Evolutionary conservation across 2,113 vertebrate species (phyloP).

Genomic region (Hirundichthys speculiger): DNA sequence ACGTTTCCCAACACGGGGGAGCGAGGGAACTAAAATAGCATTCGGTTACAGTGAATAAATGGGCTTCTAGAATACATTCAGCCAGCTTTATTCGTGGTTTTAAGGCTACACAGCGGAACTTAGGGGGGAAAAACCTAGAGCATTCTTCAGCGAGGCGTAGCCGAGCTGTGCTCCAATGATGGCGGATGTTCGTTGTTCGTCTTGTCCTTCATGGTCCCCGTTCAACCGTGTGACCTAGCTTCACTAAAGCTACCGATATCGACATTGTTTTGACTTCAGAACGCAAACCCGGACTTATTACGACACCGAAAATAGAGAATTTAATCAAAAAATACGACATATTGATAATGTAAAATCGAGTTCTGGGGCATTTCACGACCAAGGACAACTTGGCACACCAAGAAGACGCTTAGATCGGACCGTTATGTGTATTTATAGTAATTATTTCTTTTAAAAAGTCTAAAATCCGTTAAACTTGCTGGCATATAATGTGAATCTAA

Average conservation of each 20-base stretch:
- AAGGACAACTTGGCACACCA: too few species aligned
- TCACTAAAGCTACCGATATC: neutral
- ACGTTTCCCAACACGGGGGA: neutral
- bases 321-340: too few species aligned
- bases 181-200: slow-evolving; percentile 77
- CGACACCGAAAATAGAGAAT: too few species aligned
- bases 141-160: slow-evolving; percentile 78
- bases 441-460: too few species aligned
- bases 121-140: slow-evolving; percentile 25
- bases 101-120: neutral
- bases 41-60: slow-evolving; percentile 12
- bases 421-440: too few species aligned
- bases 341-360: too few species aligned
- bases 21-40: neutral
- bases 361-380: too few species aligned
- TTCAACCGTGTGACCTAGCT: slow-evolving; percentile 38
- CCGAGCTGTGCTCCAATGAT: slow-evolving; percentile 75
- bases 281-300: too few species aligned
- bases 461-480: too few species aligned
- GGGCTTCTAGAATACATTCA: neutral
- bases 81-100: neutral
- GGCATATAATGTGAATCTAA: too few species aligned
- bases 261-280: too few species aligned
- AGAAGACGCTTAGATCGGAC: too few species aligned
- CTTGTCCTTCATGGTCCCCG: slow-evolving; percentile 70